Conservation (phyloP, 2,113 vertebrate genomes). For the Passer domesticus region DNA sequence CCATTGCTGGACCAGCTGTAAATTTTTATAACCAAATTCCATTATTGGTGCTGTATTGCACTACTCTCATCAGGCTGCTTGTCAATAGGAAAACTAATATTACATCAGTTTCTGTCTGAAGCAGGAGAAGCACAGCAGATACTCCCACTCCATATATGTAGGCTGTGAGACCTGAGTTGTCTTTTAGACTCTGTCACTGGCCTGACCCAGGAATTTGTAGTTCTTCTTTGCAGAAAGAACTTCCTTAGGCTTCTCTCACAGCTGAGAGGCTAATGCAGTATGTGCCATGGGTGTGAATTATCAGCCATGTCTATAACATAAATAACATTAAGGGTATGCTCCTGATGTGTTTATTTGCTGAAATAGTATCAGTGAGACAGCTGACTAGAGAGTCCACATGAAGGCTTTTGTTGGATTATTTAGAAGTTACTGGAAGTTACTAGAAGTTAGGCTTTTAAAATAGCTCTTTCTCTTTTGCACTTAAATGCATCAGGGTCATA, state of each 20-base stretch:
- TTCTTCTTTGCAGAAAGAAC: background rate
- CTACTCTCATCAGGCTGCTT: background rate
- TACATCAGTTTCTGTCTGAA: background rate
- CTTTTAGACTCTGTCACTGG: background rate
- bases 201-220: background rate
- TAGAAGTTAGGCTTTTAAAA: background rate
- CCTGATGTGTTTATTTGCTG: background rate
- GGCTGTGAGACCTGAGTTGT: background rate
- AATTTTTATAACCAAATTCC: background rate
- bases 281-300: background rate
- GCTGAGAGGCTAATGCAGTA: background rate
- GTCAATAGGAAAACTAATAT: background rate
- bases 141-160: background rate
- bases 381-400: background rate
- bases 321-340: background rate
- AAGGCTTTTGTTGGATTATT: background rate
- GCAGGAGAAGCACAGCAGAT: background rate
- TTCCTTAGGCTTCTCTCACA: accelerated
- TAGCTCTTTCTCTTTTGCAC: background rate
- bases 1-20: background rate
- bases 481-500: background rate
- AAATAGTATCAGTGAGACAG: background rate
- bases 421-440: background rate
- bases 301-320: background rate
- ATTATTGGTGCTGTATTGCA: background rate